phyloP scores from a whole-genome alignment of 1,140 invertebrate species.

The Drosophila nannoptera region DNA sequence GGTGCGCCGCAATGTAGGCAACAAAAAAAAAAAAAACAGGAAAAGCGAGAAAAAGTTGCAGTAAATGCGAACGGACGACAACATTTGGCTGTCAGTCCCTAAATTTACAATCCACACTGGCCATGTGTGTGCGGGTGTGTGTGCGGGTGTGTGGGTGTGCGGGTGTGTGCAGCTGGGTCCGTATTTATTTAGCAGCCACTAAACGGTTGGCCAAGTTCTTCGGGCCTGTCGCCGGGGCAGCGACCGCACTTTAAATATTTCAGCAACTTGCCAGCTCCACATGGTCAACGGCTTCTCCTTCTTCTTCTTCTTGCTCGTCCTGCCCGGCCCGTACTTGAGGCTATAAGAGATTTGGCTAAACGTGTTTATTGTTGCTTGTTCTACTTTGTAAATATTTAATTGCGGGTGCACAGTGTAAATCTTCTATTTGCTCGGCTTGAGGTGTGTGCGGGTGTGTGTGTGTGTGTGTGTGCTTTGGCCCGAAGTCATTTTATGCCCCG shows the following conservation, averaged over 20 bases:
- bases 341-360: slow-evolving; percentile 12
- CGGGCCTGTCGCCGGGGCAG: slow-evolving; percentile 28
- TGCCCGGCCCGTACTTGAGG: not conserved
- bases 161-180: slow-evolving; percentile 10
- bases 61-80: slow-evolving; percentile 55
- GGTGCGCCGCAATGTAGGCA: slow-evolving; percentile 38
- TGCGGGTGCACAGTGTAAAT: slow-evolving; percentile 36
- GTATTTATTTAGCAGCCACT: slow-evolving; percentile 40
- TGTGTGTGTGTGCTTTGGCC: slow-evolving; percentile 8
- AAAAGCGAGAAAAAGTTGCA: not conserved
- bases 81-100: slow-evolving; percentile 31
- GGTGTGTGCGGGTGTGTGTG: slow-evolving; percentile 8
- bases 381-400: slow-evolving; percentile 67
- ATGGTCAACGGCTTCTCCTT: not conserved
- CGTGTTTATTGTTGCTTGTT: slow-evolving; percentile 53
- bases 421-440: slow-evolving; percentile 13
- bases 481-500: slow-evolving; percentile 23
- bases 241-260: slow-evolving; percentile 62
- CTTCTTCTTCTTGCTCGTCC: not conserved
- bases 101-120: slow-evolving; percentile 58
- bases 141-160: slow-evolving; percentile 6
- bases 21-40: not conserved
- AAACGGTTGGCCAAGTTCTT: slow-evolving; percentile 29
- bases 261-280: slow-evolving; percentile 57
- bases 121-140: slow-evolving; percentile 19